Evolutionary conservation across 2,797 vertebrate species (phyloP).

Genomic region (Danio choprae): DNA sequence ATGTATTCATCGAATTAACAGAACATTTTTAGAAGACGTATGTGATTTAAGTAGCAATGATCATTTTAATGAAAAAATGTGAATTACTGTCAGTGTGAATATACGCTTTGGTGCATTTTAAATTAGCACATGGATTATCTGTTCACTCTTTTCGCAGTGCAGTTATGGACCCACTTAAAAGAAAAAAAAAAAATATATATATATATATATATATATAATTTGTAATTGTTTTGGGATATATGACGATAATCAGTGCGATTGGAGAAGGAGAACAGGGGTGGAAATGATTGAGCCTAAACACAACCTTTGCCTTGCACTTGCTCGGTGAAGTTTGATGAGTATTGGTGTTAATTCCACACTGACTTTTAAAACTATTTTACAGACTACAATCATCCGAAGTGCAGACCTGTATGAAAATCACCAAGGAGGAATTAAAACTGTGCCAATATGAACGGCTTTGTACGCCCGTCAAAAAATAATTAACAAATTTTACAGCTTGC

Average conservation of each 20-base stretch:
- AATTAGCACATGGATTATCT: not conserved
- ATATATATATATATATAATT: too few relatives aligned
- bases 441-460: not conserved
- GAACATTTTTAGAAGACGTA: not conserved
- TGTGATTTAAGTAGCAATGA: not conserved
- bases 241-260: too few relatives aligned
- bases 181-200: too few relatives aligned
- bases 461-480: not conserved
- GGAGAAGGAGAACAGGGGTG: too few relatives aligned
- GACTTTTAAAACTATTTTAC: not conserved
- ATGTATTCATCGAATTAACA: not conserved
- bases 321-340: conserved; percentile 4
- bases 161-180: too few relatives aligned
- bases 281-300: conserved; percentile 39
- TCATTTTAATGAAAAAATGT: not conserved
- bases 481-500: not conserved
- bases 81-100: not conserved
- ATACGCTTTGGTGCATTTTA: not conserved
- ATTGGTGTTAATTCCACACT: conserved; percentile 8
- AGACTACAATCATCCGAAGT: not conserved
- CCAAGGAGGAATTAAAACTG: not conserved
- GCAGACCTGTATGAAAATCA: not conserved
- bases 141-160: conserved; percentile 31
- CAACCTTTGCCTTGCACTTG: conserved; percentile 59
- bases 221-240: too few relatives aligned